phyloP scores from a whole-genome alignment of 2,888 invertebrate species.

The Homarus gammarus region DNA sequence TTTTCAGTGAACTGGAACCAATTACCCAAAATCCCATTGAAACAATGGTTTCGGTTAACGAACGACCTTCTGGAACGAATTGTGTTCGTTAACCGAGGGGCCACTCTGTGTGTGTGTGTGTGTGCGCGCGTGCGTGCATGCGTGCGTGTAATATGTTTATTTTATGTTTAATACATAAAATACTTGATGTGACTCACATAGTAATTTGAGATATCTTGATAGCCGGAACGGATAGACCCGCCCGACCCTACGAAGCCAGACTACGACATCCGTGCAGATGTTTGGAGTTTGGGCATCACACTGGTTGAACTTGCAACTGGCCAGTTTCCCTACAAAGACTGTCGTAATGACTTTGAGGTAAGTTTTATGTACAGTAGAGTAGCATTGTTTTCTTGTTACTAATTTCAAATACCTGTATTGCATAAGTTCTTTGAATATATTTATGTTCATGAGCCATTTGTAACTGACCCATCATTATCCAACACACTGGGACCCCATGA shows the following conservation, averaged over 20 bases:
- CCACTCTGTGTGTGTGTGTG: no score
- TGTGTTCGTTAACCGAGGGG: no score
- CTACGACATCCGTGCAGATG: slow-evolving; percentile 99
- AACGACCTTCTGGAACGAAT: no score
- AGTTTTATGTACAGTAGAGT: background rate
- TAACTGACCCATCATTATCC: no score
- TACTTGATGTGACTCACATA: background rate
- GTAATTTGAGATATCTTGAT: slow-evolving; percentile 76
- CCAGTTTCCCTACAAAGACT: slow-evolving; percentile 93
- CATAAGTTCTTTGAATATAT: background rate
- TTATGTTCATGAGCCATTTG: no score
- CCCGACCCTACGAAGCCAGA: slow-evolving; percentile 94
- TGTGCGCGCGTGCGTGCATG: no score
- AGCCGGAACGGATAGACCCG: slow-evolving; percentile 98
- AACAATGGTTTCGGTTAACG: no score
- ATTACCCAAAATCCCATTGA: no score
- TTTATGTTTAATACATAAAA: background rate
- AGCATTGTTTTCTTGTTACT: background rate
- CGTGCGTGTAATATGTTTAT: background rate
- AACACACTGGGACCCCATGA: no score
- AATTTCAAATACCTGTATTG: background rate
- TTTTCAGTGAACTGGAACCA: no score
- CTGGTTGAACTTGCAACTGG: slow-evolving; percentile 98
- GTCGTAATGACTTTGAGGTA: slow-evolving; percentile 98
- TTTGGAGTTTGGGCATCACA: slow-evolving; percentile 98